Conservation (phyloP, 2,113 vertebrate genomes). For the Dendropsophus ebraccatus region DNA sequence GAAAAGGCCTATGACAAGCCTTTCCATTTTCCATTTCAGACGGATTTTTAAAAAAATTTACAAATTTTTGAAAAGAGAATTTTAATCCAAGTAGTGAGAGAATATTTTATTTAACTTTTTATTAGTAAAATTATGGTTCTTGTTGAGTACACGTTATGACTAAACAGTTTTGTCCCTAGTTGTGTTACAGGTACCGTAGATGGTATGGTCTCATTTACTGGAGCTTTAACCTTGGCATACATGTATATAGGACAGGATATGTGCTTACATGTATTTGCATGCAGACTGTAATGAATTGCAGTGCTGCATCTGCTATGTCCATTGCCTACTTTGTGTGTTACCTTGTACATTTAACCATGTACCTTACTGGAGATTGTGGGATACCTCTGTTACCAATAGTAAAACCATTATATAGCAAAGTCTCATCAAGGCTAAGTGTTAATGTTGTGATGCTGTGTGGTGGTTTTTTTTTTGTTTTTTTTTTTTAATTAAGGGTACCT, state of each 20-base stretch:
- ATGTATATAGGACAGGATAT: not conserved
- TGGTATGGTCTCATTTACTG: no score
- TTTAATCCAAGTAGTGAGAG: no score
- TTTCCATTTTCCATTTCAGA: not conserved
- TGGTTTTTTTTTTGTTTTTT: not conserved
- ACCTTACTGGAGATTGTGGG: not conserved
- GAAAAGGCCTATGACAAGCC: not conserved
- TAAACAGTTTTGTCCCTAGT: not conserved
- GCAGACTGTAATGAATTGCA: not conserved
- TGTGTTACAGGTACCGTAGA: no score
- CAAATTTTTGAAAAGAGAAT: no score
- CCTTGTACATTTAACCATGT: not conserved
- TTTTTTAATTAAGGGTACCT: no score
- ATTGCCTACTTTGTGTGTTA: not conserved
- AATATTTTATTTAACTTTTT: no score
- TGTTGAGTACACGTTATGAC: not conserved
- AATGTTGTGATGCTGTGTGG: not conserved
- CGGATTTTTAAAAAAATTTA: not conserved
- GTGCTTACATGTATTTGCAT: not conserved
- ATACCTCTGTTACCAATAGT: not conserved
- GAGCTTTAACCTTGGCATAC: no score
- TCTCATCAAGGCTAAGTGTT: not conserved
- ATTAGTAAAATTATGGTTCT: no score
- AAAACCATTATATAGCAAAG: not conserved
- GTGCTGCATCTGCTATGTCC: not conserved